These are phyloP conservation scores for Lordiphosa andalusiaca DNA, from an alignment of 2,888 invertebrate genomes.

Conservation along the genomic window DNA sequence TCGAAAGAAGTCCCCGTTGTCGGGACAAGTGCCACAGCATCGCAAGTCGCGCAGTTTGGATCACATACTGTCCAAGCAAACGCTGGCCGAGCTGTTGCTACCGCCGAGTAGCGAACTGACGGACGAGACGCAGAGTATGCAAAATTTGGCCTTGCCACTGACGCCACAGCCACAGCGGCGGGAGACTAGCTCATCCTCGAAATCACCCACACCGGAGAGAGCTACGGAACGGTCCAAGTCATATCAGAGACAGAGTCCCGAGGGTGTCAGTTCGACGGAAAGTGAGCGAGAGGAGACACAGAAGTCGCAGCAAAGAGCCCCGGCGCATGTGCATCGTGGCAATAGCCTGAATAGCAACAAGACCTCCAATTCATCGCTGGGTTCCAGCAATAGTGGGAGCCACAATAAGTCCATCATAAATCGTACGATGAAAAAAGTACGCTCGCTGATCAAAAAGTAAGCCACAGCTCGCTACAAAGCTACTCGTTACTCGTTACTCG, in stretches of 20 bases:
- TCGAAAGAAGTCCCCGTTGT: constrained; percentile 70
- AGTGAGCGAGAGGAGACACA: constrained; percentile 77
- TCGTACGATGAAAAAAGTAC: constrained; percentile 90
- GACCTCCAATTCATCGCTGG: constrained; percentile 66
- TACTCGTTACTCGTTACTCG: constrained; percentile 36
- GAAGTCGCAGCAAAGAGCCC: constrained; percentile 62
- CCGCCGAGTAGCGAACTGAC: constrained; percentile 55
- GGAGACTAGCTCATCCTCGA: constrained; percentile 65
- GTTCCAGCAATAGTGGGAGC: constrained; percentile 82
- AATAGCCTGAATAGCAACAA: constrained; percentile 65
- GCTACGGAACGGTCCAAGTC: constrained; percentile 22
- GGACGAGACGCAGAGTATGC: constrained; percentile 79
- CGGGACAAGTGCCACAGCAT: constrained; percentile 74
- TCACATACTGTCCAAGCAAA: constrained; percentile 82
- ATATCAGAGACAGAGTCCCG: constrained; percentile 77
- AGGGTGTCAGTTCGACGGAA: constrained; percentile 80
- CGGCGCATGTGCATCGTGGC: constrained; percentile 75
- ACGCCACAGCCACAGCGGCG: constrained; percentile 63
- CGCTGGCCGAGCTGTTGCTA: constrained; percentile 74
- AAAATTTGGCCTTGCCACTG: constrained; percentile 76
- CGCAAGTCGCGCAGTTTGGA: constrained; percentile 85
- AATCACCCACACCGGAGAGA: constrained; percentile 76
- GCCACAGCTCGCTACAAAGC: constrained; percentile 42
- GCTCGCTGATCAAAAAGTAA: constrained; percentile 85
- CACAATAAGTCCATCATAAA: constrained; percentile 89